Evolutionary conservation across 2,888 invertebrate genomes (phyloP).

Genomic region (Oxyscelio sp.): DNA sequence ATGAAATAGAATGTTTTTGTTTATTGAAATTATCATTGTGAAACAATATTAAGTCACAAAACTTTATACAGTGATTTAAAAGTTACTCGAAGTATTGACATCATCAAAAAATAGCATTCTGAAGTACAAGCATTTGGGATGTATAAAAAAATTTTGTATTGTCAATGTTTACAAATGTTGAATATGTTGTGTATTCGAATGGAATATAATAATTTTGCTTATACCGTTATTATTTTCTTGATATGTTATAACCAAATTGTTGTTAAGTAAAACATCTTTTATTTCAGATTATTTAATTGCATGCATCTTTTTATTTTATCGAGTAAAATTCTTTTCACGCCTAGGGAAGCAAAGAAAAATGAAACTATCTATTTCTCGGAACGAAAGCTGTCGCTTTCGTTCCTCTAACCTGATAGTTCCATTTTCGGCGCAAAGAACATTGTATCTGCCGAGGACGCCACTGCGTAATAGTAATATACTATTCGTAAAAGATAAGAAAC

Average conservation of each 20-base stretch:
- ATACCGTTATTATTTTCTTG: slow-evolving; percentile 19
- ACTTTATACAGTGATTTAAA: slow-evolving; percentile 19
- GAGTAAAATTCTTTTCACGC: not conserved
- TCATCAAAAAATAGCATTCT: slow-evolving; percentile 37
- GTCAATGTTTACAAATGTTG: slow-evolving; percentile 53
- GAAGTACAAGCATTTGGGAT: slow-evolving; percentile 27
- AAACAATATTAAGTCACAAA: slow-evolving; percentile 19
- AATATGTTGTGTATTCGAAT: slow-evolving; percentile 63
- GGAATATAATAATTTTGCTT: slow-evolving; percentile 69
- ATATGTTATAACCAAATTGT: not conserved
- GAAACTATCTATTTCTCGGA: no score
- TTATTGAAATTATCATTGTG: slow-evolving; percentile 32
- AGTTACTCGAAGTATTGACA: slow-evolving; percentile 6
- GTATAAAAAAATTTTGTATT: slow-evolving; percentile 32
- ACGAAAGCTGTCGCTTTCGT: no score
- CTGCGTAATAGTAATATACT: no score
- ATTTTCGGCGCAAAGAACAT: no score
- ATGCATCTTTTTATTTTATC: not conserved
- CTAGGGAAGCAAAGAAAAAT: no score
- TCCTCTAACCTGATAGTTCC: no score
- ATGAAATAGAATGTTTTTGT: slow-evolving; percentile 22
- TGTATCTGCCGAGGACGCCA: no score
- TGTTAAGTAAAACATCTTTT: not conserved
- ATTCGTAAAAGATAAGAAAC: no score
- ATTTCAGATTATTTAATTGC: not conserved